Percentiles rank a stretch among this genome's conserved stretches.
Conservation (phyloP, 2,888 invertebrate species). For the Achlya flavicornis region DNA sequence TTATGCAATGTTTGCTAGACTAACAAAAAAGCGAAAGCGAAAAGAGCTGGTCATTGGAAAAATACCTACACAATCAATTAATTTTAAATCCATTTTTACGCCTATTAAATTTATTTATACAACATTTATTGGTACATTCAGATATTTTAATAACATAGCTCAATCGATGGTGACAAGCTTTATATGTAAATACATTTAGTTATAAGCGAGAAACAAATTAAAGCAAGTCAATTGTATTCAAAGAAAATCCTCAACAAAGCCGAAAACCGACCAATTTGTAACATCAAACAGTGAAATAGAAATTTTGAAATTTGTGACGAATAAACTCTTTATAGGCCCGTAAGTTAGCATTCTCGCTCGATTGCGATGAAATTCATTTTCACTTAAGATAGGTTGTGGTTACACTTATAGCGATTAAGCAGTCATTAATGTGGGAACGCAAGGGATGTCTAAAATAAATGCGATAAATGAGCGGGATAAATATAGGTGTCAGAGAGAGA, state of each 20-base stretch:
- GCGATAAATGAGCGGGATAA: too few relatives aligned
- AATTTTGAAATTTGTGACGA: conserved; percentile 56
- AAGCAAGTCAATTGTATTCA: conserved; percentile 38
- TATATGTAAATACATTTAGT: conserved; percentile 23
- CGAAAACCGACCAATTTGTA: conserved; percentile 45
- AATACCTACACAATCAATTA: too few relatives aligned
- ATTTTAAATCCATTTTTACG: too few relatives aligned
- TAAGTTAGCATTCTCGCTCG: conserved; percentile 50
- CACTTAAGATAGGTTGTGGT: conserved; percentile 40
- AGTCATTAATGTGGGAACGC: too few relatives aligned
- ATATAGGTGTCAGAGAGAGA: too few relatives aligned
- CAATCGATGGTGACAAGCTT: background rate
- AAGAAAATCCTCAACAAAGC: conserved; percentile 38
- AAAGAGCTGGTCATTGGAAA: too few relatives aligned
- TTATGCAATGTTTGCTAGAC: too few relatives aligned
- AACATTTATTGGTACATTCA: too few relatives aligned
- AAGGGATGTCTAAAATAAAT: too few relatives aligned
- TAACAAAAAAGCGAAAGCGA: too few relatives aligned
- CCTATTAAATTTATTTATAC: too few relatives aligned
- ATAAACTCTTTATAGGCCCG: conserved; percentile 56
- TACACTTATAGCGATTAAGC: conserved; percentile 24
- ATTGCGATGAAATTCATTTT: conserved; percentile 61
- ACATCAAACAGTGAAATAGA: conserved; percentile 52
- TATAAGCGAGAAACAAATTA: conserved; percentile 30
- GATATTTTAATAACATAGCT: background rate